A percentile compares a stretch with the other conserved stretches of the same genome.
Conservation (phyloP, 1,140 invertebrate genomes). For the Drosophila nannoptera region DNA sequence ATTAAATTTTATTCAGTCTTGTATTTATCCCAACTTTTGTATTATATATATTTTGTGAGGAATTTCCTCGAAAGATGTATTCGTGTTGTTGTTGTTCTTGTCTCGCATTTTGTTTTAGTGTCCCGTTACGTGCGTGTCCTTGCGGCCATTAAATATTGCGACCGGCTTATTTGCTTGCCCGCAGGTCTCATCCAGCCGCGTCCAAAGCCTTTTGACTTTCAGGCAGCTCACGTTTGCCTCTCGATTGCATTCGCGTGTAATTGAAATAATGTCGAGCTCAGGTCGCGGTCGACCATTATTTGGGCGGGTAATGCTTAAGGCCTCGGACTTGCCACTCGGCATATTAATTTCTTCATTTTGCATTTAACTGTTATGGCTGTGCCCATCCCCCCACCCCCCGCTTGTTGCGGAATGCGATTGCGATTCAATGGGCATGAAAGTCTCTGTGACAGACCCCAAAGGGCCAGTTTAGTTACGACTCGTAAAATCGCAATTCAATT, state of each 20-base stretch:
- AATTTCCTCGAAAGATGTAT: slow-evolving; percentile 19
- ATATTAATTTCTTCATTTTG: slow-evolving; percentile 57
- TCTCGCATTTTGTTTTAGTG: slow-evolving; percentile 6
- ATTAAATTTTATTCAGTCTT: slow-evolving; percentile 36
- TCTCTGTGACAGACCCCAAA: slow-evolving; percentile 11
- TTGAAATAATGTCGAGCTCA: slow-evolving; percentile 37
- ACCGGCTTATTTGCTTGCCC: slow-evolving; percentile 15
- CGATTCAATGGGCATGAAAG: slow-evolving; percentile 42
- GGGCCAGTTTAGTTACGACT: slow-evolving; percentile 22
- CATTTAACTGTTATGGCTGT: slow-evolving; percentile 18
- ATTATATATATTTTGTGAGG: slow-evolving; percentile 23
- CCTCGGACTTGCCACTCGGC: slow-evolving; percentile 23
- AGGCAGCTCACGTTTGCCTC: slow-evolving; percentile 39
- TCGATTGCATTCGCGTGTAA: slow-evolving; percentile 40
- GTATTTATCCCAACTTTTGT: slow-evolving; percentile 20
- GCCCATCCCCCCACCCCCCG: not conserved
- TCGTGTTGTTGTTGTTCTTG: slow-evolving; percentile 23
- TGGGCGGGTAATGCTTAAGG: slow-evolving; percentile 6
- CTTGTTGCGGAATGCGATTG: slow-evolving; percentile 5
- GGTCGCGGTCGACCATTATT: slow-evolving; percentile 6
- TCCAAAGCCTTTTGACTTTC: slow-evolving; percentile 10
- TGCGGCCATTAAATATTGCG: slow-evolving; percentile 27
- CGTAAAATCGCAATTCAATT: slow-evolving; percentile 50
- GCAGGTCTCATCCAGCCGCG: not conserved
- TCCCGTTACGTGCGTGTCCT: slow-evolving; percentile 18